Percentiles rank a stretch among this genome's conserved stretches.
phyloP scores from a whole-genome alignment of 2,797 vertebrate species.

The Aphelocoma californica region DNA sequence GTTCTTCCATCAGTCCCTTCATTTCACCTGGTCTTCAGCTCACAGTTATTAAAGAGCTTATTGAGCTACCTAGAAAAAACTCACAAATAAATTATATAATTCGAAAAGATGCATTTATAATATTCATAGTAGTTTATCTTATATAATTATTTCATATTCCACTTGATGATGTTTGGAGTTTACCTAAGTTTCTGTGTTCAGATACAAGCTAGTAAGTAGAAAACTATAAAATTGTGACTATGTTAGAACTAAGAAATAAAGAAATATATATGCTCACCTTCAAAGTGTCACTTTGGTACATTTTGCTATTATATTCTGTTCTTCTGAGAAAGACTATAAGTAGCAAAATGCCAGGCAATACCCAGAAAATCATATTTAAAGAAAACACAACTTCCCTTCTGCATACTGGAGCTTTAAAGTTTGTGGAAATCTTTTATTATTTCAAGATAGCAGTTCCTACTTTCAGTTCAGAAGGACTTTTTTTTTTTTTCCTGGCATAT shows the following conservation, averaged over 20 bases:
- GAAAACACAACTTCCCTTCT: neutral
- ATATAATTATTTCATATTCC: neutral
- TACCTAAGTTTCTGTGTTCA: neutral
- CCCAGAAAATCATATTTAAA: neutral
- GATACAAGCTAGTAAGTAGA: neutral
- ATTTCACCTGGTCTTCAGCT: slow-evolving; percentile 17
- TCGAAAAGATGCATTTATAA: neutral
- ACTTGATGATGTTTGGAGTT: neutral
- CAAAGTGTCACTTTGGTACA: neutral
- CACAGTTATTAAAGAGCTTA: slow-evolving; percentile 3
- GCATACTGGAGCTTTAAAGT: neutral
- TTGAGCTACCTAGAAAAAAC: neutral
- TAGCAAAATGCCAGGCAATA: slow-evolving; percentile 2
- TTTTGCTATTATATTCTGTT: neutral
- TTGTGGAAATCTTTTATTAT: neutral
- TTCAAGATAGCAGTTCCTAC: neutral
- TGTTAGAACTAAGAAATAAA: neutral
- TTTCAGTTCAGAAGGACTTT: neutral
- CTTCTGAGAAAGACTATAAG: neutral
- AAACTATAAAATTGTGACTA: neutral
- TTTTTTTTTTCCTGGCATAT: neutral
- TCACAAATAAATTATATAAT: neutral
- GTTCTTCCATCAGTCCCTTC: neutral
- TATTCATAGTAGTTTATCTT: neutral
- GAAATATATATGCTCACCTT: neutral